Evolutionary conservation across 2,113 vertebrate genomes (phyloP).

Genomic region (Dromaius novaehollandiae): DNA sequence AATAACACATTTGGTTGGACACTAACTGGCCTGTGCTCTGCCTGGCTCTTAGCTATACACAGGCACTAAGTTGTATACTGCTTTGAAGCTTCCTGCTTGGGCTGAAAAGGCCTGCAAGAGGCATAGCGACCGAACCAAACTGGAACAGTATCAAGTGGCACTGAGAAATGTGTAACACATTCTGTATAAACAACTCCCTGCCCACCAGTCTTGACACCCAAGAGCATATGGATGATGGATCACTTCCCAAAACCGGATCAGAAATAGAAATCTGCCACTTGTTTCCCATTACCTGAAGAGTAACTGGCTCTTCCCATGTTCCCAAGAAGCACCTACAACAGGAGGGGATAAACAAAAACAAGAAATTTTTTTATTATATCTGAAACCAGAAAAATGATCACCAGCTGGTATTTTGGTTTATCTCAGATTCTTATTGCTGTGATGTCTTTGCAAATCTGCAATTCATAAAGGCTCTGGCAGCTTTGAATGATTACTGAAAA

Average conservation of each 20-base stretch:
- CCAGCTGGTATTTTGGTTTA: not conserved
- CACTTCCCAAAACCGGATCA: not conserved
- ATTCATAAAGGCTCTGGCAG: not conserved
- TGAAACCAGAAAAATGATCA: not conserved
- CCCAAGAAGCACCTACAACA: not conserved
- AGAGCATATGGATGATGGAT: not conserved
- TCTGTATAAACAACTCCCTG: not conserved
- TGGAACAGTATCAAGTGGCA: fast-evolving
- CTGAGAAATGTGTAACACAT: not conserved
- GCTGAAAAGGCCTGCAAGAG: not conserved
- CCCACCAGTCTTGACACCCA: not conserved
- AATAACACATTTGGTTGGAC: not conserved
- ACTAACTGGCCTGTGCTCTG: not conserved
- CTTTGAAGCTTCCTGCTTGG: not conserved
- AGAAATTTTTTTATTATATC: not conserved
- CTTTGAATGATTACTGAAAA: not conserved
- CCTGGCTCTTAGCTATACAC: not conserved
- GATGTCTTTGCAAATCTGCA: not conserved
- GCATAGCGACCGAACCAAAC: not conserved
- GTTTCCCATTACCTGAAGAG: not conserved
- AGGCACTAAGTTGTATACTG: not conserved
- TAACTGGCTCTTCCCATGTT: not conserved
- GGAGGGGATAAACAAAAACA: not conserved
- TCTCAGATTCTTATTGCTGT: not conserved
- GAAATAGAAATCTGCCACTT: not conserved